Evolutionary conservation across 2,113 vertebrate genomes (phyloP).

Genomic region (Dendrocopos noguchii): DNA sequence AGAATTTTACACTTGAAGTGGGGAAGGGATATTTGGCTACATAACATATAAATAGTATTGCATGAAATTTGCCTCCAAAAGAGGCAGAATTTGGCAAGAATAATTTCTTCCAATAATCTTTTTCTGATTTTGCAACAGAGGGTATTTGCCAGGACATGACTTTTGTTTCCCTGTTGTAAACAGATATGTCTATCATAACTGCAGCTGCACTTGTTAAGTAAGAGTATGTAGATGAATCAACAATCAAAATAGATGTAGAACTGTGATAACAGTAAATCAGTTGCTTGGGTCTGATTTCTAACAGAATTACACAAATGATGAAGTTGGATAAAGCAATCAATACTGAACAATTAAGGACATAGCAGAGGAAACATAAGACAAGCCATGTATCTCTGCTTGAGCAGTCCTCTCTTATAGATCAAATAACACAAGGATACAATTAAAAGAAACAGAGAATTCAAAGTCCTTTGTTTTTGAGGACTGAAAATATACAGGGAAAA

Average conservation of each 20-base stretch:
- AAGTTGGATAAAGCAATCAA: background rate
- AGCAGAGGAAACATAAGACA: background rate
- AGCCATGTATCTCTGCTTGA: background rate
- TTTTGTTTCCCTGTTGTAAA: background rate
- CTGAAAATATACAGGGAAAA: background rate
- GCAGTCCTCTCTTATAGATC: background rate
- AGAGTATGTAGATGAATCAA: background rate
- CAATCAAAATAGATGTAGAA: background rate
- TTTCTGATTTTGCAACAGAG: background rate
- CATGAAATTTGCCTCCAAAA: background rate
- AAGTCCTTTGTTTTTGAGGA: background rate
- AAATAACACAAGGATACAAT: background rate
- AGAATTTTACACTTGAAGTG: background rate
- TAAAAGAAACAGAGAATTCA: background rate
- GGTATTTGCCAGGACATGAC: background rate
- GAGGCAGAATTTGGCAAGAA: background rate
- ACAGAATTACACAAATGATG: background rate
- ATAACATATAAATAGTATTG: background rate
- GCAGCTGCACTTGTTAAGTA: background rate
- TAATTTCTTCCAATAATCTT: background rate
- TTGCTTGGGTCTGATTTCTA: background rate
- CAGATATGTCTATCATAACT: background rate
- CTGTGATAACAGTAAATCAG: background rate
- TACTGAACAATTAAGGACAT: background rate
- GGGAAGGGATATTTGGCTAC: background rate